Conservation (phyloP, 2,888 invertebrate genomes). For the Harpalus rubripes region DNA sequence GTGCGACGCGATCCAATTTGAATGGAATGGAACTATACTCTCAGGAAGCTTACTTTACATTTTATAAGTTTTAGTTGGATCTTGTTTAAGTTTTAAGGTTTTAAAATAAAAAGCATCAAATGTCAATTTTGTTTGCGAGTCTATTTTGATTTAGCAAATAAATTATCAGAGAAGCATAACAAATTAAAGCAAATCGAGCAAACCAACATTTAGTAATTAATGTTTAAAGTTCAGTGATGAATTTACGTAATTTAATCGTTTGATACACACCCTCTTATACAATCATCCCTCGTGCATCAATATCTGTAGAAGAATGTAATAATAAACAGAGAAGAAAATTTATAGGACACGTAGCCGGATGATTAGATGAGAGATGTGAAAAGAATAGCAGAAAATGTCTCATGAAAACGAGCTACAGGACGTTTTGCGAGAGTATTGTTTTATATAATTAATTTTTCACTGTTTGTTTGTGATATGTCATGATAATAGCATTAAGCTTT, state of each 20-base stretch:
- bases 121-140: background rate
- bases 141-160: background rate
- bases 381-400: background rate
- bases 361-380: conserved; percentile 13
- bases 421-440: background rate
- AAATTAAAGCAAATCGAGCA: conserved; percentile 32
- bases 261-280: background rate
- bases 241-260: background rate
- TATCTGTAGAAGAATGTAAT: conserved; percentile 5
- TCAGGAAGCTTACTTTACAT: background rate
- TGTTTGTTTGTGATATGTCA: background rate
- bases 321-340: conserved; percentile 21
- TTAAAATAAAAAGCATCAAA: background rate
- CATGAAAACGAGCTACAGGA: no score
- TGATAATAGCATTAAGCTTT: background rate
- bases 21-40: no score
- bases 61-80: background rate
- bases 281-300: background rate
- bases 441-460: background rate
- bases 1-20: no score
- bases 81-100: background rate
- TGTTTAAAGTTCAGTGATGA: conserved; percentile 31
- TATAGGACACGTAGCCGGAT: conserved; percentile 4
- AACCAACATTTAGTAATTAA: conserved; percentile 35
- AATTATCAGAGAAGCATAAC: conserved; percentile 10